Percentiles rank a stretch among this genome's conserved stretches.
These are phyloP conservation scores for Speoplatyrhinus poulsoni DNA, from an alignment of 2,113 vertebrate genomes.

Conservation along the genomic window DNA sequence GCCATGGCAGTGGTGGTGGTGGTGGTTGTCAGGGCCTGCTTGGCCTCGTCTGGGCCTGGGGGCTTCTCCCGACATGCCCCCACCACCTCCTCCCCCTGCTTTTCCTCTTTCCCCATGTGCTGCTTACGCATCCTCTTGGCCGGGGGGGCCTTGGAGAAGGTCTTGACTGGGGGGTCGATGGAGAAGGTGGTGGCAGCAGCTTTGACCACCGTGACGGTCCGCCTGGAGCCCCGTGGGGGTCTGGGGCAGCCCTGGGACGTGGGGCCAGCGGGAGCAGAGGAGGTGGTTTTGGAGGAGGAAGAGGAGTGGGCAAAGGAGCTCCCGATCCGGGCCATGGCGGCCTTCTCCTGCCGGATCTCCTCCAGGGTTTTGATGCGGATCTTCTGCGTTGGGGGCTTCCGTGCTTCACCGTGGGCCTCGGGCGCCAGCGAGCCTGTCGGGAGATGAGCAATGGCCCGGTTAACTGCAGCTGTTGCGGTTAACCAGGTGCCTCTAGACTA, in stretches of 20 bases:
- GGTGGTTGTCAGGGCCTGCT: not conserved
- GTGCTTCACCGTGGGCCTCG: constrained; percentile 60
- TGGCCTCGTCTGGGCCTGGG: constrained; percentile 10
- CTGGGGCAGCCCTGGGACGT: constrained; percentile 37
- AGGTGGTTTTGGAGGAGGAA: not conserved
- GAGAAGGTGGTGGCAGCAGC: not conserved
- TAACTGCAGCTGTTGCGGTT: not conserved
- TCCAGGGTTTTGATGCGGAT: constrained; percentile 90
- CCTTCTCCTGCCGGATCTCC: constrained; percentile 89
- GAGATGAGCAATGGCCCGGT: not conserved
- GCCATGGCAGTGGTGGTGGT: not conserved
- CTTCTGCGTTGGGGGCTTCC: constrained; percentile 62
- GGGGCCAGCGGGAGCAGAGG: not conserved
- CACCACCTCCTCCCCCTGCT: too few species aligned
- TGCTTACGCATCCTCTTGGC: constrained; percentile 81
- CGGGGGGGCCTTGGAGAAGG: constrained; percentile 77
- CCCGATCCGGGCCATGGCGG: constrained; percentile 67
- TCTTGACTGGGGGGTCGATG: constrained; percentile 59
- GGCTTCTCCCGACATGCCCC: constrained; percentile 39
- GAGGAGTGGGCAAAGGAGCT: too few species aligned
- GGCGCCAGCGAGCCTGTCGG: constrained; percentile 11
- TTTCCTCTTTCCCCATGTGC: constrained; percentile 11
- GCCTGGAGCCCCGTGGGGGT: constrained; percentile 41
- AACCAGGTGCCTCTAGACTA: not conserved
- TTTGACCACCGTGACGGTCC: constrained; percentile 35